These are phyloP conservation scores for Sterrhoptilus dennistouni DNA, from an alignment of 2,113 vertebrate genomes.

Conservation along the genomic window DNA sequence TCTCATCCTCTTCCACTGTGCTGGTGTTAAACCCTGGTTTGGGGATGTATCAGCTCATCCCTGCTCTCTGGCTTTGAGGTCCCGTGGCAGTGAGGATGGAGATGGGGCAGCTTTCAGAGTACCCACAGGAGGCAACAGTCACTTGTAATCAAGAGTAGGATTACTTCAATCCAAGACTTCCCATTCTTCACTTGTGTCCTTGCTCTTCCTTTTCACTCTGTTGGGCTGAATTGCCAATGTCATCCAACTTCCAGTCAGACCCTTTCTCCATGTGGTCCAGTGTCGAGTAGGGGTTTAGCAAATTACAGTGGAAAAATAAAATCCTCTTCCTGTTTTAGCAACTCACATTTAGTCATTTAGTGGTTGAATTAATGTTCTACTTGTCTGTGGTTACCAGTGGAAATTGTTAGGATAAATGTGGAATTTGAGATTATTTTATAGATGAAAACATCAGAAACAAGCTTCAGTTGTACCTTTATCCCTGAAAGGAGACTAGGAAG, in stretches of 20 bases:
- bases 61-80: background rate
- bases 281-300: fast-evolving
- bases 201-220: background rate
- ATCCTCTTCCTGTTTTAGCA: background rate
- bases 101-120: background rate
- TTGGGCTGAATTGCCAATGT: background rate
- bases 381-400: background rate
- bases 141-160: background rate
- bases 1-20: fast-evolving
- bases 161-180: background rate
- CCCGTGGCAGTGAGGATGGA: background rate
- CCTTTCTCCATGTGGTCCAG: background rate
- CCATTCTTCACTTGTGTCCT: background rate
- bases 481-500: background rate
- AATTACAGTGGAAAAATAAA: background rate
- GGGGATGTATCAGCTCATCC: background rate
- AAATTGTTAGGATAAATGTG: background rate
- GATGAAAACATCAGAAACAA: background rate
- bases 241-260: background rate
- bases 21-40: background rate
- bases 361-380: background rate
- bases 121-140: background rate
- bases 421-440: background rate
- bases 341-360: background rate
- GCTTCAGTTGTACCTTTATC: background rate